phyloP scores from a whole-genome alignment of 2,113 vertebrate species.

The Galemys pyrenaicus region DNA sequence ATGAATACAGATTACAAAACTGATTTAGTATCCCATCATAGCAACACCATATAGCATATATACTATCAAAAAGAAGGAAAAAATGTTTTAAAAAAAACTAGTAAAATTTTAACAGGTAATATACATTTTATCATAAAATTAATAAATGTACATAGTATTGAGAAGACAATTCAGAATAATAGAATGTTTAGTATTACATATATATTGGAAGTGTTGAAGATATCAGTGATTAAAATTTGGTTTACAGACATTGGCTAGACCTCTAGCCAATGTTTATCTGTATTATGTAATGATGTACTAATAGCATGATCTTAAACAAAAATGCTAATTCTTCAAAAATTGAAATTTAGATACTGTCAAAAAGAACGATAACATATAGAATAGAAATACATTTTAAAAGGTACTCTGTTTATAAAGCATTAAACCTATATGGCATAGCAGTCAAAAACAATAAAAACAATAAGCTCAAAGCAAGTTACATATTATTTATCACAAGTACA shows the following conservation, averaged over 20 bases:
- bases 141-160: not conserved
- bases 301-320: not conserved
- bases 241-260: not conserved
- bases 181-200: not conserved
- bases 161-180: not conserved
- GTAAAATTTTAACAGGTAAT: not conserved
- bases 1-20: constrained; percentile 17
- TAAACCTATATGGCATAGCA: not conserved
- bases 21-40: not conserved
- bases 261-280: not conserved
- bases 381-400: not conserved
- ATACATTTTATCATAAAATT: not conserved
- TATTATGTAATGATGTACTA: not conserved
- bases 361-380: not conserved
- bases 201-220: not conserved
- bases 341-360: not conserved
- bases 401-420: not conserved
- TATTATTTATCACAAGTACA: not conserved
- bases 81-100: not conserved
- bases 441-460: not conserved
- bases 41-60: not conserved
- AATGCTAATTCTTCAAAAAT: not conserved
- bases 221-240: not conserved
- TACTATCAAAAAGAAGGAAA: not conserved
- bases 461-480: not conserved